A percentile compares a stretch with the other conserved stretches of the same genome.
Evolutionary conservation across 2,113 vertebrate species (phyloP).

Genomic region (Marcusenius ussheri): DNA sequence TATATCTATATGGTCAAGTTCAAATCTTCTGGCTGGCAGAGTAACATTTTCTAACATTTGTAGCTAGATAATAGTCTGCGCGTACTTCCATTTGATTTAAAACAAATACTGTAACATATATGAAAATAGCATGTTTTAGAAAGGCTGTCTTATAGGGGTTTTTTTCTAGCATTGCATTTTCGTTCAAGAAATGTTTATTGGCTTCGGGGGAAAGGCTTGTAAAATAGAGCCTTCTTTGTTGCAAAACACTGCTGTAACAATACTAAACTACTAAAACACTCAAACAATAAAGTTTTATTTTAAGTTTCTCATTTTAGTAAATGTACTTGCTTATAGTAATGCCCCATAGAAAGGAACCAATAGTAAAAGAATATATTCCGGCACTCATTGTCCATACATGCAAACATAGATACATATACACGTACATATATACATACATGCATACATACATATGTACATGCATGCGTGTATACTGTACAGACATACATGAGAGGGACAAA

Average conservation of each 20-base stretch:
- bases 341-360: not conserved
- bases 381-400: too few relatives aligned
- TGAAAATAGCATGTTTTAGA: too few relatives aligned
- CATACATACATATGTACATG: too few relatives aligned
- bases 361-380: not conserved
- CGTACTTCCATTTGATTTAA: not conserved
- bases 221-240: not conserved
- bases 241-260: not conserved
- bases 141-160: too few relatives aligned
- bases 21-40: not conserved
- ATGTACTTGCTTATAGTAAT: not conserved
- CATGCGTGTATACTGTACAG: too few relatives aligned
- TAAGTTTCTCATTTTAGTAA: not conserved
- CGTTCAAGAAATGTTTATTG: not conserved
- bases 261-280: not conserved
- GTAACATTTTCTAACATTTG: not conserved
- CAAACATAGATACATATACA: too few relatives aligned
- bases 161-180: not conserved
- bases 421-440: too few relatives aligned
- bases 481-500: too few relatives aligned
- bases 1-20: not conserved
- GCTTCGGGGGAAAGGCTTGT: not conserved
- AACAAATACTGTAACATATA: too few relatives aligned
- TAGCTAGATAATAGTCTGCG: not conserved
- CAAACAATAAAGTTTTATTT: not conserved